These are phyloP conservation scores for Sebastes steindachneri DNA, from an alignment of 2,797 vertebrate genomes.

Conservation along the genomic window DNA sequence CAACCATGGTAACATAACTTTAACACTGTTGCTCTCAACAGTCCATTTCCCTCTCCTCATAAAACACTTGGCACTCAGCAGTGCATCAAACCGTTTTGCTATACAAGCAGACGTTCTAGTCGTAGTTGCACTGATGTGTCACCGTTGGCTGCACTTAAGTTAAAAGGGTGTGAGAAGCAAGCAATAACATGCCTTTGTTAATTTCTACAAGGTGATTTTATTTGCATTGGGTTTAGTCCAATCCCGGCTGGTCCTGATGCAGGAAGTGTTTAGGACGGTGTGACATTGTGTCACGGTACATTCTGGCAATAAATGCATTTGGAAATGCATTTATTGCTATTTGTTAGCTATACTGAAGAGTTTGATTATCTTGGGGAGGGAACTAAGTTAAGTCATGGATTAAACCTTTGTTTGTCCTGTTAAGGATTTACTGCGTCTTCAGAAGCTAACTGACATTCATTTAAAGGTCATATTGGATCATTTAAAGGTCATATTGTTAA, in stretches of 20 bases:
- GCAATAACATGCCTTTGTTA: conserved; percentile 14
- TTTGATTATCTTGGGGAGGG: neutral
- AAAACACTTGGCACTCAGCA: conserved; percentile 45
- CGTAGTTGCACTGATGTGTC: conserved; percentile 31
- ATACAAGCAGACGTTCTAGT: conserved; percentile 22
- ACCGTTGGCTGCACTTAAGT: conserved; percentile 39
- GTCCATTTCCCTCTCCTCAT: conserved; percentile 44
- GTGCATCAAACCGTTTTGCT: conserved; percentile 33
- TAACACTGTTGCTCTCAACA: conserved; percentile 41
- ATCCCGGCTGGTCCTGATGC: conserved; percentile 6
- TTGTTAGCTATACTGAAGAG: neutral
- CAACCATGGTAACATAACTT: conserved; percentile 40
- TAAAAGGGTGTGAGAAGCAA: conserved; percentile 20
- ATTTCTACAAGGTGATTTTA: conserved; percentile 41
- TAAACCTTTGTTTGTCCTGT: neutral
- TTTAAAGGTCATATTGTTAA: too few species aligned
- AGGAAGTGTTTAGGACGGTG: neutral
- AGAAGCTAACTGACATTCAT: neutral
- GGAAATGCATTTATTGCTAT: neutral
- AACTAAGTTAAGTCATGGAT: neutral
- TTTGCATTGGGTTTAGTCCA: conserved; percentile 4
- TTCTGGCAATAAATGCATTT: neutral
- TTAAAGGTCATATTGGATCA: too few species aligned
- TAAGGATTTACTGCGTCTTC: neutral
- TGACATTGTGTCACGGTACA: conserved; percentile 4